A percentile compares a stretch with the other conserved stretches of the same genome.
Evolutionary conservation across 2,113 vertebrate species (phyloP).

Genomic region (Phalacrocorax carbo): DNA sequence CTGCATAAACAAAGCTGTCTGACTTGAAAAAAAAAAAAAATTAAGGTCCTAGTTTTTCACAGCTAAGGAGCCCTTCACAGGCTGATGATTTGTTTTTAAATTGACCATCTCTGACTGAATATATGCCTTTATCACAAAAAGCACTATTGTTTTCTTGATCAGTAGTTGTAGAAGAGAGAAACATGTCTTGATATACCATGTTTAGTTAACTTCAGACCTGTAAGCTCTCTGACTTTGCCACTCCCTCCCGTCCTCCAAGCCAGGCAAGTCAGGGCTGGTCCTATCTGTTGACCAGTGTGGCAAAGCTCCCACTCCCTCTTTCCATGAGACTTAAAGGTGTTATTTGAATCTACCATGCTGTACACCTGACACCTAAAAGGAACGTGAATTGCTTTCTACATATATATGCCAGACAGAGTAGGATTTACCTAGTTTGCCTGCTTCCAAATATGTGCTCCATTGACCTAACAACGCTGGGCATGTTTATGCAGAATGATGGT

Average conservation of each 20-base stretch:
- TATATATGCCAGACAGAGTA: not conserved
- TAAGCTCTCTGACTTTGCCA: not conserved
- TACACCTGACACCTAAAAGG: not conserved
- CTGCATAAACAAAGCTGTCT: conserved; percentile 40
- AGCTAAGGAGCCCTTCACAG: conserved; percentile 16
- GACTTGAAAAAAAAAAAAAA: conserved; percentile 22
- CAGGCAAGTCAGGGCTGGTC: not conserved
- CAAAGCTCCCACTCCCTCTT: not conserved
- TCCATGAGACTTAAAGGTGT: not conserved
- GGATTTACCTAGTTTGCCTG: not conserved
- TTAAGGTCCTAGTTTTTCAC: conserved; percentile 3
- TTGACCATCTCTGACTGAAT: not conserved
- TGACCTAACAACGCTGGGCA: not conserved
- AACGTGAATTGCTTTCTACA: not conserved
- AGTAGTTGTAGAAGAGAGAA: not conserved
- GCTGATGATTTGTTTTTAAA: conserved; percentile 16
- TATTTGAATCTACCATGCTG: not conserved
- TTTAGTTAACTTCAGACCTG: not conserved
- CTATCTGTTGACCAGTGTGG: not conserved
- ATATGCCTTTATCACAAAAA: not conserved
- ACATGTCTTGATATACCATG: not conserved
- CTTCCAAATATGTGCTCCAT: not conserved
- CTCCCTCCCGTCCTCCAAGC: not conserved
- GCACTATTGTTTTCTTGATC: not conserved
- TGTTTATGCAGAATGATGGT: not conserved